These are phyloP conservation scores for crab-eating macaque (Macaca fascicularis) DNA, from an alignment of 2,113 vertebrate species.

Conservation along the genomic window DNA sequence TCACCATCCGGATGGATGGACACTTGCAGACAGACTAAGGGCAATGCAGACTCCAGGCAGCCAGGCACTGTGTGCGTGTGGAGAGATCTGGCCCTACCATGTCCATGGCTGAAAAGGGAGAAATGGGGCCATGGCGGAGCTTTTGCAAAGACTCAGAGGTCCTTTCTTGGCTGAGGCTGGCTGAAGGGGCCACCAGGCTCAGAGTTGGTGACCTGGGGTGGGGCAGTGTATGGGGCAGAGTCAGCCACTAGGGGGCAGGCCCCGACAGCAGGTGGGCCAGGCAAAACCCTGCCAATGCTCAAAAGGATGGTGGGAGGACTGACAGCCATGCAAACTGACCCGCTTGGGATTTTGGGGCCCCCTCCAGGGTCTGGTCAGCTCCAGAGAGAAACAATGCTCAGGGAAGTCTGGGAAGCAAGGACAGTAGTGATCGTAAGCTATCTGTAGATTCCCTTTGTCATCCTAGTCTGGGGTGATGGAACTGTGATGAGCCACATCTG, in stretches of 20 bases:
- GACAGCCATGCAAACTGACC: neutral
- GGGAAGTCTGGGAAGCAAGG: neutral
- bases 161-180: neutral
- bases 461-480: neutral
- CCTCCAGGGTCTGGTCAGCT: neutral
- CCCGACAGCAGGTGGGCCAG: slow-evolving; percentile 63
- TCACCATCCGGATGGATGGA: slow-evolving; percentile 81
- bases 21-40: slow-evolving; percentile 50
- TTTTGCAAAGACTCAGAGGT: neutral
- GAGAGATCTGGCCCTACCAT: neutral
- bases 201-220: neutral
- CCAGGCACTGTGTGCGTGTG: neutral
- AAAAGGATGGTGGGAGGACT: neutral
- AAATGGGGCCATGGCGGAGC: neutral
- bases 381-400: neutral
- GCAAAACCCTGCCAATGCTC: neutral
- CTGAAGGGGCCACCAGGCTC: neutral
- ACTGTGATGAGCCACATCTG: neutral
- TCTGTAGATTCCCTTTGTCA: neutral
- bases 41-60: neutral
- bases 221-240: neutral
- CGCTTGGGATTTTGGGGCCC: neutral
- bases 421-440: neutral
- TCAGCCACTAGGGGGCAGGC: slow-evolving; percentile 76
- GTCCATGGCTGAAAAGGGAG: neutral